These are phyloP conservation scores for Cherax destructor DNA, from an alignment of 1,140 invertebrate species.

Conservation along the genomic window DNA sequence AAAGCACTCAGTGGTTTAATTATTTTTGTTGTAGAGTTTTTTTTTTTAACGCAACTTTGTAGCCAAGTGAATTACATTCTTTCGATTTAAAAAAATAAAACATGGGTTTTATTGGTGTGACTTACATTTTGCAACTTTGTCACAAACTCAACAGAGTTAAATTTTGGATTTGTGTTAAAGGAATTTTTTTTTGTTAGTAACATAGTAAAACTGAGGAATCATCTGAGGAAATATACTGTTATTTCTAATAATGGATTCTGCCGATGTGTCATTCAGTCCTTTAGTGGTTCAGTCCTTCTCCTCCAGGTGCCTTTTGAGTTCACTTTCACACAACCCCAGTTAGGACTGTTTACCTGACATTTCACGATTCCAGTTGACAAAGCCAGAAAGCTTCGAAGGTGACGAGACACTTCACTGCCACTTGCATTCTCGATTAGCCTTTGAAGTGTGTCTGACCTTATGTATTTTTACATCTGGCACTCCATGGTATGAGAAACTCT, in stretches of 20 bases:
- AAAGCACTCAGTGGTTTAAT: too few relatives aligned
- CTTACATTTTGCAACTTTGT: too few relatives aligned
- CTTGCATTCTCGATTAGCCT: background rate
- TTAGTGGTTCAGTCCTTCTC: background rate
- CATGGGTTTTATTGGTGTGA: too few relatives aligned
- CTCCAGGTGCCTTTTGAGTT: too few relatives aligned
- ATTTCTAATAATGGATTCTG: background rate
- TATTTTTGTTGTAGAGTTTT: too few relatives aligned
- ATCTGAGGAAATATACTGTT: background rate
- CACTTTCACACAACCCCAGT: background rate
- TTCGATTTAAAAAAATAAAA: too few relatives aligned
- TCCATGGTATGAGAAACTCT: background rate
- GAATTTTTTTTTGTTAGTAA: background rate
- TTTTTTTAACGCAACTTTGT: too few relatives aligned
- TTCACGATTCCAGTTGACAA: background rate
- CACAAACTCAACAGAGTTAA: too few relatives aligned
- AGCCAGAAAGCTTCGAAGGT: background rate
- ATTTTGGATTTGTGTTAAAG: too few relatives aligned
- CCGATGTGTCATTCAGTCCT: background rate
- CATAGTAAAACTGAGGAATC: background rate
- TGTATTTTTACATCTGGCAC: background rate
- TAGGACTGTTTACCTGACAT: background rate
- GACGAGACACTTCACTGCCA: background rate
- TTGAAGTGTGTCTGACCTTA: background rate
- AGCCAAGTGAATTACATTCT: too few relatives aligned